Percentiles rank a stretch among this genome's conserved stretches.
These are phyloP conservation scores for Griposia aprilina DNA, from an alignment of 2,888 invertebrate species.

Conservation along the genomic window DNA sequence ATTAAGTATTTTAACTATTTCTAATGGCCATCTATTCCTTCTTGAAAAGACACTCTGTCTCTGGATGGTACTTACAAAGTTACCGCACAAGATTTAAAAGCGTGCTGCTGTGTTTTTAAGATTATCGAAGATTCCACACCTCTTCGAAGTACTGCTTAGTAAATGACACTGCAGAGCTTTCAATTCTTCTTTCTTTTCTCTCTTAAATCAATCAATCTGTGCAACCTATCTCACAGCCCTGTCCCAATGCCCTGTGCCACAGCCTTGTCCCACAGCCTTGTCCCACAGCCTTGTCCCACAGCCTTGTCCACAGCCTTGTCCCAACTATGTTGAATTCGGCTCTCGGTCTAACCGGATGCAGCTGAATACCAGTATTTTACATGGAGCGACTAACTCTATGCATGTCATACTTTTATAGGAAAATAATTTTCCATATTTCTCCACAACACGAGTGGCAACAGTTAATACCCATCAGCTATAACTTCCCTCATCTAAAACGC, in stretches of 20 bases:
- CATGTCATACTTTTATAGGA: neutral
- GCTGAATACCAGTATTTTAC: neutral
- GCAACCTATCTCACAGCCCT: too few relatives aligned
- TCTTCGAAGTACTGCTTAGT: neutral
- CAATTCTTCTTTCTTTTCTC: too few relatives aligned
- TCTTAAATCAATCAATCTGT: too few relatives aligned
- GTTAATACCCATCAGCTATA: constrained; percentile 29
- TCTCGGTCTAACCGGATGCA: neutral
- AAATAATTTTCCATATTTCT: neutral
- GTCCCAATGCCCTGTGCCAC: too few relatives aligned
- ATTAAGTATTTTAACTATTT: neutral
- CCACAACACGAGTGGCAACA: constrained; percentile 3
- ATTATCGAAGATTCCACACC: neutral
- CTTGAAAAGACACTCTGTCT: neutral
- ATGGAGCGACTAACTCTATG: neutral
- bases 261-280: too few relatives aligned
- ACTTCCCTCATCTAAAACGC: constrained; percentile 20
- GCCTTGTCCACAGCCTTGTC: too few relatives aligned
- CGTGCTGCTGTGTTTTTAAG: neutral
- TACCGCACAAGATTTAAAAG: neutral
- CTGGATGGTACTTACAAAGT: too few relatives aligned
- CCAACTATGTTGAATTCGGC: neutral
- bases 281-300: too few relatives aligned
- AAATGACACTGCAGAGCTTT: neutral
- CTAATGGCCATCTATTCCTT: neutral